Evolutionary conservation across 2,888 invertebrate genomes (phyloP), one percentile per base, ranked within the genome.

Genomic region (Athalia circularis): DNA sequence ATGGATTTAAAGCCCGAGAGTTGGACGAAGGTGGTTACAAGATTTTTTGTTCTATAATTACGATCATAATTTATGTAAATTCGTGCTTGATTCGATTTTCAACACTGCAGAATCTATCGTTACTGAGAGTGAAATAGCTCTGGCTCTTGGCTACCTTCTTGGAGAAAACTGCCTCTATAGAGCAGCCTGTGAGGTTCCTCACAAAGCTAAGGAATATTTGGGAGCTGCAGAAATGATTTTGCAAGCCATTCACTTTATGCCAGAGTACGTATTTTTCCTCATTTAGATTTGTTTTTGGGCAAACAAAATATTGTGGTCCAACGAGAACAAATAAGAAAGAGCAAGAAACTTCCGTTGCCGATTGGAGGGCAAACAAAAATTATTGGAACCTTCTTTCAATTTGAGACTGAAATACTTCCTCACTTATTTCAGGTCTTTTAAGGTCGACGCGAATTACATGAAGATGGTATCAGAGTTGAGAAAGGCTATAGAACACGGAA

Each of bases 161-260:
- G 94, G 94, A 61, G 92, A 94, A 85, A 93, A 93, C 62, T 97
- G 97, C 86, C 91, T 97, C 50, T 94, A 95, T 87, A 92, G 94
- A 72, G 93, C 96, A 3, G 94, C 96, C 7, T 97, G 97, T 85
- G 93, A 94, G 86, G 93, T 93, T 82, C 96, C 96, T 0, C 91
- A 92, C 65, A 93, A 94, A 79, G 95, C 96, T 7, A 93, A 93
- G 77, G 92, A 95, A 81, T 97, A 97, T 88, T 92, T 94, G 2
- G 93, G 94, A 2, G 96, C 96, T 0, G 95, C 94, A n/a, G 95
- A 95, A 82, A 93, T 96, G 81, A 88, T 96, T 9, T 86, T 96
- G 78, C 94, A 95, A 86, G 94, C 94, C 67, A 93, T 94, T 15
- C 94, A 94, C 85, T 91, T 95, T 80, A 91, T 95, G 82, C 92